phyloP scores from a whole-genome alignment of 2,797 vertebrate species.

The Xyrichtys novacula region DNA sequence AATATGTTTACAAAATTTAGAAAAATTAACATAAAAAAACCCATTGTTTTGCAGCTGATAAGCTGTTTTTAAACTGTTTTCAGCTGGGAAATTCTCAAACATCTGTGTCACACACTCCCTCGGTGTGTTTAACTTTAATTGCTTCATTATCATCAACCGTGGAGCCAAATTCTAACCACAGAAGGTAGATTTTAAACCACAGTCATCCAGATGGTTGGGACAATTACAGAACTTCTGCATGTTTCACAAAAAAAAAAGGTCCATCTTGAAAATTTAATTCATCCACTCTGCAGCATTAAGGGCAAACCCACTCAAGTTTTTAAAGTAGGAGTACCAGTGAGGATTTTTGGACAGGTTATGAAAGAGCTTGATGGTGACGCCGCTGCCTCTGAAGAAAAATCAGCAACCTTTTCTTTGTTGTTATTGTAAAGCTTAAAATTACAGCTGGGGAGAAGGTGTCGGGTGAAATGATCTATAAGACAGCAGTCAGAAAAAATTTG shows the following conservation, averaged over 20 bases:
- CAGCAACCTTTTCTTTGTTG: no score
- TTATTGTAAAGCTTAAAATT: no score
- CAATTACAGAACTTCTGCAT: not conserved
- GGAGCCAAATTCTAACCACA: not conserved
- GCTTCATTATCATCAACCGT: not conserved
- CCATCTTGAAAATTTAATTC: not conserved
- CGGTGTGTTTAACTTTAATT: slow-evolving; percentile 4
- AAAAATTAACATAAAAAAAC: no score
- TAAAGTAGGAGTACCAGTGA: no score
- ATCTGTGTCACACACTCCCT: not conserved
- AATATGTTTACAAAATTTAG: no score
- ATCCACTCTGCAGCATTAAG: not conserved
- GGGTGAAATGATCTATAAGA: no score
- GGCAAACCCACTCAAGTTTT: no score
- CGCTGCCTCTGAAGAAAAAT: no score
- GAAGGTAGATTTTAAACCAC: not conserved
- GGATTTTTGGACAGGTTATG: no score
- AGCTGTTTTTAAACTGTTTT: not conserved
- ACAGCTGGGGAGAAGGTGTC: no score
- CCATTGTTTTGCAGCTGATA: not conserved
- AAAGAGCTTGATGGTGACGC: no score
- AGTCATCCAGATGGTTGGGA: not conserved
- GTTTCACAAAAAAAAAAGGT: not conserved
- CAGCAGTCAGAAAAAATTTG: no score
- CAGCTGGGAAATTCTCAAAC: not conserved